Base-by-base conservation (phyloP, 2,113 vertebrate genomes). In the Pelvicachromis taeniatus region DNA sequence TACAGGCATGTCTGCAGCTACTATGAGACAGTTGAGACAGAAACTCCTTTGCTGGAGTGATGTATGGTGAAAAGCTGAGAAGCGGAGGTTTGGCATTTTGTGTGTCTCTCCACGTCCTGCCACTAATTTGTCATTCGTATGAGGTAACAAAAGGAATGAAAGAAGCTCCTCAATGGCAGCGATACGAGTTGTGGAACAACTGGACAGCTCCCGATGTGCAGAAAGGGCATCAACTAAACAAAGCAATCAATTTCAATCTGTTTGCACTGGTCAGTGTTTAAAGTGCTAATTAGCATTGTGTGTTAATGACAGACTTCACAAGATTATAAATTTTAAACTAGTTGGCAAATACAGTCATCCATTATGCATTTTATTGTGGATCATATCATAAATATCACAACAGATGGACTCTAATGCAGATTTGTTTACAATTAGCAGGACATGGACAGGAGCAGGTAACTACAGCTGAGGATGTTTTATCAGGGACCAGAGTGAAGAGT, bases 1-100 rank as follows among this genome's bases (percentile, higher is more conserved):
- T 59, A 52, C 81, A 61, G 83, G 73, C 63, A 17, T 63, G 9
- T 84, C 65, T 79, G 59, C 31, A 75, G 23, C 42, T 63, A 17
- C 80, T 77, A 48, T 14, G 42, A 85, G 45, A 65, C 80, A 23
- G 45, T 83, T n/a, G n/a, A n/a, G n/a, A 80, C 31, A 73, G 23
- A 81, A 63, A 23, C 7, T 3, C 56, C 12, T 31, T 33, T 35
- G 2, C 3, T 78, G 68, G 68, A 42, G 7, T 9, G 53, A 11
- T 75, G 40, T 59, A 75, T 80, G n/a, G 52, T 42, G 63, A 42
- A n/a, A 68, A 68, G 59, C 23, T n/a, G 78, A 61, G 61, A 80
- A 38, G 33, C 2, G 16, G 63, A 56, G 40, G n/a, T 52, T 59
- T 80, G 45, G 29, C 84, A 55, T 73, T 63, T 26, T 55, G 68